Percentiles rank a stretch among this genome's conserved stretches.
These are phyloP conservation scores for Sebastes minor DNA, from an alignment of 2,797 vertebrate genomes.

Conservation along the genomic window DNA sequence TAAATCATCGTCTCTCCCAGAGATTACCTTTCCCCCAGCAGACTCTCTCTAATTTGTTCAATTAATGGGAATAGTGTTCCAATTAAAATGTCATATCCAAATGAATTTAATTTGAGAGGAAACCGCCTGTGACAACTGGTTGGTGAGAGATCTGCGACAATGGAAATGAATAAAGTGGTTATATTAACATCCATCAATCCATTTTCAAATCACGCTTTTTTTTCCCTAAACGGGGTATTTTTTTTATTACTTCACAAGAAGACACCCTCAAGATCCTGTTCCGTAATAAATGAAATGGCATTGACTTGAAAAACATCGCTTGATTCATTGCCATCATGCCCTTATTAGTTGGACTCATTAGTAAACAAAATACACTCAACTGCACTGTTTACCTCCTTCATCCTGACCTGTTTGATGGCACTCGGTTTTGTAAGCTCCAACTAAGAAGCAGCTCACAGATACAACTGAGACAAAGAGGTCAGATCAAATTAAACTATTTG, in stretches of 20 bases:
- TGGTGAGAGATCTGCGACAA: slow-evolving; percentile 61
- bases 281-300: not conserved
- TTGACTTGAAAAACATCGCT: not conserved
- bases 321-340: not conserved
- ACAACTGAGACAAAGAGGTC: slow-evolving; percentile 64
- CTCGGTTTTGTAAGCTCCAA: slow-evolving; percentile 40
- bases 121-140: slow-evolving; percentile 59
- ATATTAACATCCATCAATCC: slow-evolving; percentile 32
- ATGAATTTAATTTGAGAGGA: slow-evolving; percentile 77
- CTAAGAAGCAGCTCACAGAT: slow-evolving; percentile 36
- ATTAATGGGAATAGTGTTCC: slow-evolving; percentile 81
- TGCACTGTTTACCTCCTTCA: not conserved
- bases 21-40: slow-evolving; percentile 76
- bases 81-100: slow-evolving; percentile 83
- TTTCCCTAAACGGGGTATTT: not conserved
- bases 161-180: slow-evolving; percentile 30
- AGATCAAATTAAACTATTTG: slow-evolving; percentile 74
- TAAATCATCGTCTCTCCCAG: slow-evolving; percentile 69
- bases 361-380: not conserved
- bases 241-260: not conserved
- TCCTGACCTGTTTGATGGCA: slow-evolving; percentile 37
- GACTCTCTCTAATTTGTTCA: slow-evolving; percentile 78
- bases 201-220: not conserved
- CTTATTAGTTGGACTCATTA: not conserved
- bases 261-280: not conserved